Evolutionary conservation across 2,797 vertebrate species (phyloP).

Genomic region (Poecilia wingei): DNA sequence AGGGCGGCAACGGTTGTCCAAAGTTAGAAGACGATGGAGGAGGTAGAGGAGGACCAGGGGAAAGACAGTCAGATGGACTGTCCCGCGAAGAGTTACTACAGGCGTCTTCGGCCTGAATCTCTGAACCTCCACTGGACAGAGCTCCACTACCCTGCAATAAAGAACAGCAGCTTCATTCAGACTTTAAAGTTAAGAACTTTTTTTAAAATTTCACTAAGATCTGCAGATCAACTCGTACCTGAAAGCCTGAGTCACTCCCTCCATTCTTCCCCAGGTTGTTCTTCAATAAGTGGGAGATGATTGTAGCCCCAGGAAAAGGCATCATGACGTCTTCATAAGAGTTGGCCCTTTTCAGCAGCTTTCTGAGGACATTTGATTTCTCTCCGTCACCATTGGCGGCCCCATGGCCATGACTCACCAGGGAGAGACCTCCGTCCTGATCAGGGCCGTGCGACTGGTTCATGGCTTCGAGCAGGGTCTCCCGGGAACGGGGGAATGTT

Average conservation of each 20-base stretch:
- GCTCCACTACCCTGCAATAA: conserved; percentile 83
- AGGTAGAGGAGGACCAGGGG: conserved; percentile 85
- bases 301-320: conserved; percentile 97
- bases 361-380: conserved; percentile 98
- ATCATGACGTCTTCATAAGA: conserved; percentile 97
- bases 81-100: conserved; percentile 96
- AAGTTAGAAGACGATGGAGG: conserved; percentile 72
- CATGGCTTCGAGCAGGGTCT: conserved; percentile 94
- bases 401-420: conserved; percentile 85
- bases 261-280: conserved; percentile 98
- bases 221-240: conserved; percentile 69
- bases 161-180: conserved; percentile 1
- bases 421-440: conserved; percentile 93
- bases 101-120: conserved; percentile 95
- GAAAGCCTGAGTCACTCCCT: conserved; percentile 94
- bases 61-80: conserved; percentile 97
- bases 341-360: conserved; percentile 98
- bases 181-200: background rate
- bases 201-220: background rate
- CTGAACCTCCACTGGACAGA: conserved; percentile 95
- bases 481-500: conserved; percentile 90
- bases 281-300: conserved; percentile 99
- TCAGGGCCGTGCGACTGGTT: conserved; percentile 92
- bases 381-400: conserved; percentile 84
- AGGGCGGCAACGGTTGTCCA: conserved; percentile 69